Evolutionary conservation across 2,113 vertebrate genomes (phyloP).

Genomic region (human (Homo sapiens)): GRCh38 chr5:162710501-162711000

Average conservation of each 20-base stretch:
- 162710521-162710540: not conserved
- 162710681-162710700: not conserved
- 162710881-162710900: not conserved
- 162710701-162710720: not conserved
- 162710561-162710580: not conserved
- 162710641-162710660: not conserved
- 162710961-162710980: not conserved
- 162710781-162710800: not conserved
- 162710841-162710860: not conserved
- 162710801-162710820: not conserved
- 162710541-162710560: not conserved
- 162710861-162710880: not conserved
- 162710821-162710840: not conserved
- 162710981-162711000: conserved; percentile 25
- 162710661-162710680: not conserved
- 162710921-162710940: not conserved
- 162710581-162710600: not conserved
- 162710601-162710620: not conserved
- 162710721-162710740: not conserved
- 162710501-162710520: not conserved
- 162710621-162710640: not conserved
- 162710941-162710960: not conserved
- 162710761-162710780: not conserved
- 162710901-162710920: not conserved
- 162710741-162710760: not conserved